Evolutionary conservation across 2,797 vertebrate genomes (phyloP).

Genomic region (Enteromius argenteus): DNA sequence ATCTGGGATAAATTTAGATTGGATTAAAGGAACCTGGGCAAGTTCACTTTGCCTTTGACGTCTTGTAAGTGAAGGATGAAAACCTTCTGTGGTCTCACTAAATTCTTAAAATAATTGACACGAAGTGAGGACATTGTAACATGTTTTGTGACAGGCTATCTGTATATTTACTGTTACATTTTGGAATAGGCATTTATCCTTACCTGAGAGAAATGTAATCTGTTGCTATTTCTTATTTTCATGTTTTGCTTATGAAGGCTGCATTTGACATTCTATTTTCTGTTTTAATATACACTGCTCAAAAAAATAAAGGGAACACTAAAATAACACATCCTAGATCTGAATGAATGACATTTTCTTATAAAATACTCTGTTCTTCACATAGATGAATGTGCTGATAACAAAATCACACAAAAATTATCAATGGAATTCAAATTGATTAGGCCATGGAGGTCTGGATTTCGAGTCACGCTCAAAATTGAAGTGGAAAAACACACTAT

Average conservation of each 20-base stretch:
- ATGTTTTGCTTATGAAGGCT: neutral
- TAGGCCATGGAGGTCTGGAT: too few species aligned
- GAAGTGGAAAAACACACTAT: too few species aligned
- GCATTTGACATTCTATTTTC: too few species aligned
- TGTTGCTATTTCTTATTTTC: neutral
- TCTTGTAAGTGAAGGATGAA: conserved; percentile 46
- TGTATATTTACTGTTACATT: neutral
- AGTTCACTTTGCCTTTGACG: conserved; percentile 63
- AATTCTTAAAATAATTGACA: conserved; percentile 26
- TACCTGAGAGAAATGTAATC: neutral
- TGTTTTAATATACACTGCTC: too few species aligned
- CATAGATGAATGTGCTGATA: too few species aligned
- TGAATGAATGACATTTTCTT: too few species aligned
- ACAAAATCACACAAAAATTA: too few species aligned
- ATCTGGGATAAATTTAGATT: conserved; percentile 74
- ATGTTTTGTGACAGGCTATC: neutral
- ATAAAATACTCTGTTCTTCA: too few species aligned
- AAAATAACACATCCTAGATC: too few species aligned
- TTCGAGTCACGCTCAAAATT: too few species aligned
- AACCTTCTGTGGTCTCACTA: conserved; percentile 10
- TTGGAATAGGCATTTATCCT: neutral
- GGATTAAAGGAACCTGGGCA: conserved; percentile 69
- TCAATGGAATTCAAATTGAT: too few species aligned
- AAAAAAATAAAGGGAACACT: too few species aligned
- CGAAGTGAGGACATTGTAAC: conserved; percentile 1